Evolutionary conservation across 2,888 invertebrate genomes (phyloP).

Genomic region (Lepetodrilus schrolli): DNA sequence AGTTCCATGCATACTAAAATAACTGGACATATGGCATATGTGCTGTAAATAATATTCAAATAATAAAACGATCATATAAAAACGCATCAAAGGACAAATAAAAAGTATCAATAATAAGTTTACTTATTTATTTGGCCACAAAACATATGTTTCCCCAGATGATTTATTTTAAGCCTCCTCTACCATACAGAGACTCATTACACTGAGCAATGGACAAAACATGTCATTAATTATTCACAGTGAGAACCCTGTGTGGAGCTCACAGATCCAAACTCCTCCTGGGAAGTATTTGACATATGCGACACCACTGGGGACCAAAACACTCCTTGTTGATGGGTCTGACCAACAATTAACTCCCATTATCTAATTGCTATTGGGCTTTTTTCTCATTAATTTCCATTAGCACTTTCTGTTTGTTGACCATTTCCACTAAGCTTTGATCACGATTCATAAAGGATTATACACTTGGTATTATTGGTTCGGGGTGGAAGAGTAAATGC

Average conservation of each 20-base stretch:
- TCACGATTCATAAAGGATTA: background rate
- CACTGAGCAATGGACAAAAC: background rate
- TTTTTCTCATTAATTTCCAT: conserved; percentile 27
- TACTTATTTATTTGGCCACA: background rate
- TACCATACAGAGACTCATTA: background rate
- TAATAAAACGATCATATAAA: too few relatives aligned
- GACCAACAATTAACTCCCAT: background rate
- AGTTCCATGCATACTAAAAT: too few relatives aligned
- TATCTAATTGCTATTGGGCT: conserved; percentile 17
- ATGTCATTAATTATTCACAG: conserved; percentile 11
- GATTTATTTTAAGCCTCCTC: background rate
- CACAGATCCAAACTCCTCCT: background rate
- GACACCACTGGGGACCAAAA: background rate
- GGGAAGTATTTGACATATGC: conserved; percentile 15
- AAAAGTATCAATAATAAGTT: background rate
- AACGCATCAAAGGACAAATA: background rate
- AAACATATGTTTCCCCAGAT: background rate
- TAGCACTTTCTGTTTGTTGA: conserved; percentile 15
- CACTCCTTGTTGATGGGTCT: background rate
- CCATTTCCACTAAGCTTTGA: background rate
- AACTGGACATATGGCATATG: too few relatives aligned
- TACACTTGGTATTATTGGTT: background rate
- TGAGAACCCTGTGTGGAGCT: background rate
- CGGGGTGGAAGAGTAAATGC: too few relatives aligned
- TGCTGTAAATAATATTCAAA: too few relatives aligned